These are phyloP conservation scores for Drosophila prosaltans DNA, from an alignment of 1,140 invertebrate species.

Conservation along the genomic window DNA sequence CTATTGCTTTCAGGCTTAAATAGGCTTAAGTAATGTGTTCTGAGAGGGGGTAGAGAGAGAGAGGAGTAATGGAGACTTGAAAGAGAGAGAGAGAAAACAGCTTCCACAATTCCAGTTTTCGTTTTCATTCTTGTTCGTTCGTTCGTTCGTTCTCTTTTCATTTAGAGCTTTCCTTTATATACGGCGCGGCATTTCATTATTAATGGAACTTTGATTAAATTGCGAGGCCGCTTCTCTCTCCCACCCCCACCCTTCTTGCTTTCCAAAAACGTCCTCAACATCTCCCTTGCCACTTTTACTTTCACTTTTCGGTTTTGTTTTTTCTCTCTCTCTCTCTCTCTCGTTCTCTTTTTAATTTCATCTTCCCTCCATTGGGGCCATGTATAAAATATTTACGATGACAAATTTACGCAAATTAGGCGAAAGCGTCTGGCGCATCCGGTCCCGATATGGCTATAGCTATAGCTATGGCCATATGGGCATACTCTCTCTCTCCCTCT, in stretches of 20 bases:
- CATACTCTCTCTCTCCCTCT: not conserved
- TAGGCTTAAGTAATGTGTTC: slow-evolving; percentile 67
- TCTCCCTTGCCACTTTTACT: not conserved
- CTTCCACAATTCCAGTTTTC: slow-evolving; percentile 46
- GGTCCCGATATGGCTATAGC: slow-evolving; percentile 14
- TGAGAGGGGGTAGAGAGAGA: slow-evolving; percentile 1
- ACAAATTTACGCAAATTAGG: slow-evolving; percentile 72
- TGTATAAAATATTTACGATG: slow-evolving; percentile 41
- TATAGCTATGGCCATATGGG: slow-evolving; percentile 1
- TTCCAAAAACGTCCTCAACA: not conserved
- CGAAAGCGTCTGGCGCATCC: slow-evolving; percentile 38
- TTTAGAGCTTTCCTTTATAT: slow-evolving; percentile 38
- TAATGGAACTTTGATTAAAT: slow-evolving; percentile 80
- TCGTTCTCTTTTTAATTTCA: not conserved
- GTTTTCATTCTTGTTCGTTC: not conserved
- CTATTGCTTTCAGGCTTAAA: slow-evolving; percentile 53
- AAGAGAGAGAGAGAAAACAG: slow-evolving; percentile 27
- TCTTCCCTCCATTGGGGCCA: not conserved
- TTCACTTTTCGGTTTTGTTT: not conserved
- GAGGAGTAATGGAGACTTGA: not conserved
- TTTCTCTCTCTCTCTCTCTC: no score
- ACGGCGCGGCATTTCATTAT: slow-evolving; percentile 62
- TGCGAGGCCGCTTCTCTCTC: slow-evolving; percentile 16
- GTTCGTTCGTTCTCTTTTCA: not conserved
- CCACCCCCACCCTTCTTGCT: no score